Base-by-base conservation (phyloP, 1,140 invertebrate genomes). In the Pseudomyrmex concolor region DNA sequence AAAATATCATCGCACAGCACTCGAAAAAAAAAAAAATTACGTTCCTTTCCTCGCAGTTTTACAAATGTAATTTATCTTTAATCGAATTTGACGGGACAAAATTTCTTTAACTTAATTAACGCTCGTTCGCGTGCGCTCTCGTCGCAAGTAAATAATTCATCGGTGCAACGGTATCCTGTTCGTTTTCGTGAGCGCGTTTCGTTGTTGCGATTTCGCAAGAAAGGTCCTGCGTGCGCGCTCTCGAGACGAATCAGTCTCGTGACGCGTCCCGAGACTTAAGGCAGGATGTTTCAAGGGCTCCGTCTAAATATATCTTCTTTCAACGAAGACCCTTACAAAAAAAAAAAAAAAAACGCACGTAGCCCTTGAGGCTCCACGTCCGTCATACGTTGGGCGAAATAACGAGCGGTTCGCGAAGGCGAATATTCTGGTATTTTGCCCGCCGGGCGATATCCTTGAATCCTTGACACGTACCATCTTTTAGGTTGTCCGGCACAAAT, bases 291-390 rank as follows among this genome's bases (percentile, higher is more conserved):
- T 60, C 51, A 66, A 70, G 60, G 77, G 59, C 64, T 57, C 17
- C 25, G 83, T 86, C 85, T 86, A 86, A 86, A 86, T 87, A 87
- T 87, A 87, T 87, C 84, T 85, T 84, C 84, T 83, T 73, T 77
- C 55, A 60, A 77, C 59, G 80, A 50, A 51, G 43, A 15, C 48
- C n/a, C 43, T 22, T 50, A 25, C 45, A 57, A 70, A 34, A 34
- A 34, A 34, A 34, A 34, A 34, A 34, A 34, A 34, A 34, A 34
- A 4, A 5, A 5, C 45, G 1, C 62, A 13, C 50, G 70, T 22
- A 71, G 64, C 60, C 72, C 81, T 86, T 77, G 77, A 83, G 81
- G 78, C 62, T 48, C 5, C 82, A 77, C 73, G 83, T 86, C 81
- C 66, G 74, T 86, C 84, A 86, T 78, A 84, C 50, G 45, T 72